Percentiles rank a stretch among this genome's conserved stretches.
phyloP scores from a whole-genome alignment of 2,113 vertebrate genomes.

The Clinocottus analis region DNA sequence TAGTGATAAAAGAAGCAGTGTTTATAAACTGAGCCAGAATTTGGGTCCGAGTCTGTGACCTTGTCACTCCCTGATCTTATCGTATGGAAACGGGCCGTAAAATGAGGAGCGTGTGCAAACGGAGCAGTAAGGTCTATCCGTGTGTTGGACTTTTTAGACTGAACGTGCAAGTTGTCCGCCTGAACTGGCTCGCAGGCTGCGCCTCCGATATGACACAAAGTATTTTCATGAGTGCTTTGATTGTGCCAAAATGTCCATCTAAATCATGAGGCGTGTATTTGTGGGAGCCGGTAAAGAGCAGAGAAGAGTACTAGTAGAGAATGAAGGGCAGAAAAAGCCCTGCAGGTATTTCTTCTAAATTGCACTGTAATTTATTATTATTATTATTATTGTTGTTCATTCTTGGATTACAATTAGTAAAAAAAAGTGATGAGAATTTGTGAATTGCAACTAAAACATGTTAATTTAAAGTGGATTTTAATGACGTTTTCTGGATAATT shows the following conservation, averaged over 20 bases:
- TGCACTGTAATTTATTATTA: constrained; percentile 83
- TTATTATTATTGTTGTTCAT: constrained; percentile 71
- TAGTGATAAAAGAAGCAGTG: background rate
- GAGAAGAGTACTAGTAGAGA: constrained; percentile 11
- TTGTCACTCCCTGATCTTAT: background rate
- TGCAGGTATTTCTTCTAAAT: constrained; percentile 66
- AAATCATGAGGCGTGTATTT: constrained; percentile 47
- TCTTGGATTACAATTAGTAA: constrained; percentile 41
- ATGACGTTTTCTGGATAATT: constrained; percentile 51
- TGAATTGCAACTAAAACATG: constrained; percentile 31
- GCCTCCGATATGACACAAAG: constrained; percentile 13
- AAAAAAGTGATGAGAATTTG: constrained; percentile 39
- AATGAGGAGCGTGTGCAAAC: too few relatives aligned
- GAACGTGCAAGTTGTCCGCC: constrained; percentile 4
- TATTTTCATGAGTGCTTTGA: constrained; percentile 43
- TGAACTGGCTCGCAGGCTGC: constrained; percentile 4
- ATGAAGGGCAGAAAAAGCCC: constrained; percentile 37
- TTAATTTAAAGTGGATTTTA: constrained; percentile 50
- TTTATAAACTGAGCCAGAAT: background rate
- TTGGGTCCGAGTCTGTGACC: background rate
- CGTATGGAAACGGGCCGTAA: background rate
- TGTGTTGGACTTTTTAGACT: too few relatives aligned
- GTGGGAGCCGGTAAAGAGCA: constrained; percentile 32
- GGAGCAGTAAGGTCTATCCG: background rate
- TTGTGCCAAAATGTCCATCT: constrained; percentile 75